A percentile compares a stretch with the other conserved stretches of the same genome.
These are phyloP conservation scores for Catharus ustulatus DNA, from an alignment of 2,797 vertebrate species.

Conservation along the genomic window DNA sequence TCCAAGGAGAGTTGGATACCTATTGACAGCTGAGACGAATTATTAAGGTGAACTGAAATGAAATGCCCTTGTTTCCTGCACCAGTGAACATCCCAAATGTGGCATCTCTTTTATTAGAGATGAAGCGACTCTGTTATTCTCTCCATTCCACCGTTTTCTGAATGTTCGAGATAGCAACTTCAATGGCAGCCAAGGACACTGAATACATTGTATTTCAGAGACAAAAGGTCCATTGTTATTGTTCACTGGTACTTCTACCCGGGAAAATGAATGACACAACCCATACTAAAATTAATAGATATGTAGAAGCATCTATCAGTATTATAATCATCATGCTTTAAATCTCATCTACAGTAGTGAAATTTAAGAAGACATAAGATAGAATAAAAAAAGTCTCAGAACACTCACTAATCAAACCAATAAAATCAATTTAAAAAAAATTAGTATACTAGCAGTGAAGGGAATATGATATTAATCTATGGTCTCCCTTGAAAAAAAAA, in stretches of 20 bases:
- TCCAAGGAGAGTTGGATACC: not conserved
- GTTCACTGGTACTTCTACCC: not conserved
- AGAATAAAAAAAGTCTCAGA: not conserved
- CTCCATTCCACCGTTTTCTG: conserved; percentile 10
- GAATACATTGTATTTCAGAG: not conserved
- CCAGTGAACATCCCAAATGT: conserved; percentile 39
- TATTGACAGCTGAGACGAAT: conserved; percentile 48
- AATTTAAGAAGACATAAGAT: not conserved
- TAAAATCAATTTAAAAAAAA: not conserved
- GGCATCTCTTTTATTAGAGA: conserved; percentile 27
- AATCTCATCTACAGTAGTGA: not conserved
- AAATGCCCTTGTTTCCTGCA: conserved; percentile 55
- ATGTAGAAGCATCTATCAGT: not conserved
- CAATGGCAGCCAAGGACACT: conserved; percentile 16
- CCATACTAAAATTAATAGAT: not conserved
- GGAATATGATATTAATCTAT: not conserved
- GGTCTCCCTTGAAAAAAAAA: not conserved
- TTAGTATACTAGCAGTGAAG: not conserved
- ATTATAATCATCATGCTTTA: accelerated
- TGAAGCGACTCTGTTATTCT: conserved; percentile 4
- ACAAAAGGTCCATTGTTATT: not conserved
- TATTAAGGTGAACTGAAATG: conserved; percentile 37
- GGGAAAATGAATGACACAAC: not conserved
- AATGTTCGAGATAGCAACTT: not conserved
- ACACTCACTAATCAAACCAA: not conserved